Evolutionary conservation across 2,888 invertebrate species (phyloP).

Genomic region (Pachycephus smyrnensis): DNA sequence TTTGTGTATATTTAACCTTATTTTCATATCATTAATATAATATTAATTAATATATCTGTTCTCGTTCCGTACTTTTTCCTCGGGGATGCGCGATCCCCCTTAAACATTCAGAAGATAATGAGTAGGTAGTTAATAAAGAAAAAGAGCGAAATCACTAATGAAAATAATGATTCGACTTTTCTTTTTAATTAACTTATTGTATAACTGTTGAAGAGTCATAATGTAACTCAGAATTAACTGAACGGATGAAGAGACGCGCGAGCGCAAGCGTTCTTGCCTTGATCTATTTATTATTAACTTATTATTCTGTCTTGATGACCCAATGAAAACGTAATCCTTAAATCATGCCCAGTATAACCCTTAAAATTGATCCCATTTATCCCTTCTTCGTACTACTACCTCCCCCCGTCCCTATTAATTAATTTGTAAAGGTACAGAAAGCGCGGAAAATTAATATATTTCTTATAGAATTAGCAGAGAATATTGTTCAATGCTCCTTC

Average conservation of each 20-base stretch:
- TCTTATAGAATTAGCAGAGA: not conserved
- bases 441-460: not conserved
- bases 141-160: constrained; percentile 17
- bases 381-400: not conserved
- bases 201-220: not conserved
- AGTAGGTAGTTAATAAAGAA: constrained; percentile 6
- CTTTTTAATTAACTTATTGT: constrained; percentile 8
- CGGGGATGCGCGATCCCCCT: not conserved
- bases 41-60: not conserved
- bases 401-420: not conserved
- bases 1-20: not conserved
- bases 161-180: constrained; percentile 26
- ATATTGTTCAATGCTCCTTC: not conserved
- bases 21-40: not conserved
- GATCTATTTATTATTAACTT: constrained; percentile 42
- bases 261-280: constrained; percentile 23
- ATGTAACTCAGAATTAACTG: not conserved
- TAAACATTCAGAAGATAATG: not conserved
- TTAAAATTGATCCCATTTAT: not conserved
- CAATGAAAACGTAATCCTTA: not conserved
- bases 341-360: not conserved
- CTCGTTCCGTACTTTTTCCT: not conserved
- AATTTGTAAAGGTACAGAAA: not conserved
- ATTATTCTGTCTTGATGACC: constrained; percentile 18
- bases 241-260: not conserved